Base-by-base conservation (phyloP, 1,140 invertebrate species). In the Drosophila oshimai region DNA sequence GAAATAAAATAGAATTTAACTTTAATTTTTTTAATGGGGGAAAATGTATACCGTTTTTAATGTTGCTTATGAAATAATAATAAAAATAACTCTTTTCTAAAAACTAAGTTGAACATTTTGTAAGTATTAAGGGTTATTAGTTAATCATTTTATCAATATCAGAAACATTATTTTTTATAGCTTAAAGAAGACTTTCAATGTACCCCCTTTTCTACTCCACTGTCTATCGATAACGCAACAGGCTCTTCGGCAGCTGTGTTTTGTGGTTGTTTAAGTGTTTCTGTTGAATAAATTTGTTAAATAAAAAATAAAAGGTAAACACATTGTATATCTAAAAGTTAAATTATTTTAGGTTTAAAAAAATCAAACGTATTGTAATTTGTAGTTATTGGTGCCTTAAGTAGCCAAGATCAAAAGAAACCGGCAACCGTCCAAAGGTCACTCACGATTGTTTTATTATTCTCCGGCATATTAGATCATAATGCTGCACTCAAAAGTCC, bases 401-500 rank as follows among this genome's bases (percentile, higher is more conserved):
- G 0, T 4, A 12, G 2, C 10, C 17, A 24, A 12, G 3, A 13
- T 31, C 31, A 6, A 6, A 0, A 13, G n/a, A 41, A 22, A 70
- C 51, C 42, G 51, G 37, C 24, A 22, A 22, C 47, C 33, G 79
- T 84, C 58, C 79, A 83, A 83, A 83, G 79, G 79, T 83, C 79
- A 62, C 10, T 57, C 42, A n/a, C 7, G n/a, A 44, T 31, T 72
- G 36, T 41, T 81, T 50, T 29, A 0, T 51, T 34, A 22, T 1
- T 4, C 10, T n/a, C n/a, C n/a, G n/a, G 1, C 22, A 26, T 34
- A 57, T 55, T 12, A 53, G 34, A 24, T 45, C 18, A 15, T n/a
- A 37, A 86, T 86, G 81, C 47, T 81, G 41, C 68, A 76, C 17
- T 54, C 62, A 5, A 81, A 73, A 47, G 1, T 86, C 0, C 28